Percentiles rank a stretch among this genome's conserved stretches.
Evolutionary conservation across 2,888 invertebrate species (phyloP).

Genomic region (Lasius platythorax): DNA sequence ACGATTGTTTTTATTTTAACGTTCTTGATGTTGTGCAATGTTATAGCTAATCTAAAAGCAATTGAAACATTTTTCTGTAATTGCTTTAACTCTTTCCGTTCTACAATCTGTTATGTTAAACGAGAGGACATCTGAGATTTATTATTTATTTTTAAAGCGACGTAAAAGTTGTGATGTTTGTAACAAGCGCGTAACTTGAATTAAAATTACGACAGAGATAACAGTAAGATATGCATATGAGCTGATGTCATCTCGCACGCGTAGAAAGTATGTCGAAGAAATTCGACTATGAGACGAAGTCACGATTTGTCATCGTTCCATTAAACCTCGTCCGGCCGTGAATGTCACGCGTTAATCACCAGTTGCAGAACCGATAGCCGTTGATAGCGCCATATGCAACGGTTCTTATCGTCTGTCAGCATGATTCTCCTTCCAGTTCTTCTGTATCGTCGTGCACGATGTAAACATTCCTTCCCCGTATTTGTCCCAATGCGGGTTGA

Average conservation of each 20-base stretch:
- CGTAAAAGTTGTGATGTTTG: not conserved
- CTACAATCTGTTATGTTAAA: not conserved
- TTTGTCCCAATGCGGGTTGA: constrained; percentile 32
- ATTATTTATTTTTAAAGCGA: not conserved
- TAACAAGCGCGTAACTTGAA: not conserved
- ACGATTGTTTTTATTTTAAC: not conserved
- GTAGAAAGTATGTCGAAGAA: constrained; percentile 14
- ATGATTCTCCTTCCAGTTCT: constrained; percentile 28
- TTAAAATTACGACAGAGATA: not conserved
- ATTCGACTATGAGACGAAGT: not conserved
- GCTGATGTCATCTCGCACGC: not conserved
- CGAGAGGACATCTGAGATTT: not conserved
- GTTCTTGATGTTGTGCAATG: not conserved
- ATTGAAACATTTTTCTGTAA: not conserved
- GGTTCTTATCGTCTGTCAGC: constrained; percentile 29
- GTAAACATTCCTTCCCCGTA: constrained; percentile 22
- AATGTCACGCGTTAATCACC: constrained; percentile 24
- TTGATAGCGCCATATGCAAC: not conserved
- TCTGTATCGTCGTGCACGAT: not conserved
- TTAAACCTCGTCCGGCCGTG: not conserved
- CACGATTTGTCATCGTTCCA: not conserved
- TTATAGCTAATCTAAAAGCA: not conserved
- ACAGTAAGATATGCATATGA: not conserved
- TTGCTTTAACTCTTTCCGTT: not conserved
- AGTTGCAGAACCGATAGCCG: constrained; percentile 24